Evolutionary conservation across 2,797 vertebrate species (phyloP).

Genomic region (Enteromius paludinosus): DNA sequence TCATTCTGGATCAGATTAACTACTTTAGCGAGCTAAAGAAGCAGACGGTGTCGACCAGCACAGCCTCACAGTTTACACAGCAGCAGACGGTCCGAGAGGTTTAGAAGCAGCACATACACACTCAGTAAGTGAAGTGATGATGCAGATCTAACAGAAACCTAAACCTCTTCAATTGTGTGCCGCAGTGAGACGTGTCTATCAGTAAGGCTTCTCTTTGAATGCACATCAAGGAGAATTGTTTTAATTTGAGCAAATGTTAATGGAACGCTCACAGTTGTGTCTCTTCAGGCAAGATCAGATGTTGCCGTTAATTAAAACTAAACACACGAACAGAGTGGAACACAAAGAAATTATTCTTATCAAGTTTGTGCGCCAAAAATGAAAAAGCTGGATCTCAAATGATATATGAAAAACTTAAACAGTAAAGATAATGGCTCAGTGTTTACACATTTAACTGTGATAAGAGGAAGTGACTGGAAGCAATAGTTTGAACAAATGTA

Average conservation of each 20-base stretch:
- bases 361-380: background rate
- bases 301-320: slow-evolving; percentile 38
- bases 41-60: slow-evolving; percentile 32
- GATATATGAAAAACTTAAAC: background rate
- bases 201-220: slow-evolving; percentile 23
- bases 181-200: slow-evolving; percentile 21
- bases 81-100: slow-evolving; percentile 23
- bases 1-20: slow-evolving; percentile 37
- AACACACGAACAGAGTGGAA: slow-evolving; percentile 23
- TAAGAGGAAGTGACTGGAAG: background rate
- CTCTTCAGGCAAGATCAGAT: slow-evolving; percentile 38
- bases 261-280: slow-evolving; percentile 11
- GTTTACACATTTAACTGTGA: background rate
- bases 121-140: background rate
- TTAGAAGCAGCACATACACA: slow-evolving; percentile 22
- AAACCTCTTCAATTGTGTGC: slow-evolving; percentile 10
- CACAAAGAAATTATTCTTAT: background rate
- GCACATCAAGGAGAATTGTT: slow-evolving; percentile 7
- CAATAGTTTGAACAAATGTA: background rate
- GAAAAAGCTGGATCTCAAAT: background rate
- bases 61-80: slow-evolving; percentile 28
- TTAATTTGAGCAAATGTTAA: slow-evolving; percentile 30
- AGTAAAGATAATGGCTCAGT: background rate
- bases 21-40: slow-evolving; percentile 49
- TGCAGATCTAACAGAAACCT: slow-evolving; percentile 3